Evolutionary conservation across 1,140 invertebrate genomes (phyloP).

Genomic region (Drosophila guanche): DNA sequence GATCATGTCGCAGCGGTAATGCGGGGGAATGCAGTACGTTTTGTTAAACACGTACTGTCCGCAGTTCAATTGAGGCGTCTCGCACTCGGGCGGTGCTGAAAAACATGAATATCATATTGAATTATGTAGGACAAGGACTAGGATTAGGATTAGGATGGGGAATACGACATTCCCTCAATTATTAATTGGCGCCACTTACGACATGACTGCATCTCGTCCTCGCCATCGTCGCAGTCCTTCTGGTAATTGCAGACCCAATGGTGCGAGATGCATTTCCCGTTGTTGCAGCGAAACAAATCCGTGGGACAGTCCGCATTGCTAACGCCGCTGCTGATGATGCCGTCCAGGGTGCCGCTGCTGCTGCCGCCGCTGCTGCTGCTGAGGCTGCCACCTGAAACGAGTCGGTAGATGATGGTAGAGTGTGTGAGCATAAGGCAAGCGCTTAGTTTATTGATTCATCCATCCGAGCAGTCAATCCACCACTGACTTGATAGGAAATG

Average conservation of each 20-base stretch:
- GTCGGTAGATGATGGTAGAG: not conserved
- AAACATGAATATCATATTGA: not conserved
- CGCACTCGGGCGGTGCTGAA: conserved; percentile 94
- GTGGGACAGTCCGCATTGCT: conserved; percentile 85
- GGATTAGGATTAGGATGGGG: not conserved
- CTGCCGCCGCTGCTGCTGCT: conserved; percentile 26
- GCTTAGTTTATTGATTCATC: too few relatives aligned
- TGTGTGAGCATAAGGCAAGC: not conserved
- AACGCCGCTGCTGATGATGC: conserved; percentile 37
- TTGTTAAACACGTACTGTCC: conserved; percentile 96
- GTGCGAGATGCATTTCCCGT: conserved; percentile 93
- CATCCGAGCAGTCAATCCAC: too few relatives aligned
- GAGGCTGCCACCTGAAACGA: conserved; percentile 53
- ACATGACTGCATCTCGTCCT: conserved; percentile 95
- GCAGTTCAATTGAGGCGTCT: conserved; percentile 92
- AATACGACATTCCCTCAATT: conserved; percentile 4
- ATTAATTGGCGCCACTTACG: conserved; percentile 87
- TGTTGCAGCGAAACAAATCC: conserved; percentile 91
- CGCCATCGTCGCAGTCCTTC: conserved; percentile 93
- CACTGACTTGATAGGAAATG: not conserved
- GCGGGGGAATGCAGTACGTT: conserved; percentile 95
- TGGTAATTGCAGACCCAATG: conserved; percentile 95
- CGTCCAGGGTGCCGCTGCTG: conserved; percentile 9
- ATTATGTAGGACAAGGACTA: too few relatives aligned
- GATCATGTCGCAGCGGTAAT: conserved; percentile 95